These are phyloP conservation scores for Dorcus parallelipipedus DNA, from an alignment of 2,888 invertebrate genomes.

Conservation along the genomic window DNA sequence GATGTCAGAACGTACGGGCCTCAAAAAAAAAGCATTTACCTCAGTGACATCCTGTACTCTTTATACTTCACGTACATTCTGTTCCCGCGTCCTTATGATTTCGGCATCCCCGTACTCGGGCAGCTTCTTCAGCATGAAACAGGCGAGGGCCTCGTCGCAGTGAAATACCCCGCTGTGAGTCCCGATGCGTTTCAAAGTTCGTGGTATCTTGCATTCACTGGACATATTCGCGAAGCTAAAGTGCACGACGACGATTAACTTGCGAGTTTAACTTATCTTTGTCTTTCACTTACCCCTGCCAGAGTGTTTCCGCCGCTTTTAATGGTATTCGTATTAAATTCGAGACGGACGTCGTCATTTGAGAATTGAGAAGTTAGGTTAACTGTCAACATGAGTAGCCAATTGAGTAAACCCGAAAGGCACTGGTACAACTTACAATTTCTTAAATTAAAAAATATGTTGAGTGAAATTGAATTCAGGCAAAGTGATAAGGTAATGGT, in stretches of 20 bases:
- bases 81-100: constrained; percentile 68
- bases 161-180: constrained; percentile 85
- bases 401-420: too few species aligned
- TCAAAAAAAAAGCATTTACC: background rate
- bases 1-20: background rate
- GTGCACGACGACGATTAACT: background rate
- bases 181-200: constrained; percentile 55
- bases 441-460: too few species aligned
- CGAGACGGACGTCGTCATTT: too few species aligned
- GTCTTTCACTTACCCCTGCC: constrained; percentile 25
- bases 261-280: background rate
- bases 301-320: constrained; percentile 15
- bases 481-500: too few species aligned
- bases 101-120: constrained; percentile 77
- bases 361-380: too few species aligned
- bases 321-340: background rate
- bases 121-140: constrained; percentile 80
- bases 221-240: constrained; percentile 44
- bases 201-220: constrained; percentile 37
- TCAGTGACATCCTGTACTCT: background rate
- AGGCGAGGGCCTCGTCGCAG: constrained; percentile 93
- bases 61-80: constrained; percentile 40
- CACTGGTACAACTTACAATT: too few species aligned
- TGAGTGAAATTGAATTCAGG: too few species aligned
- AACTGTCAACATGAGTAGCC: too few species aligned